phyloP scores from a whole-genome alignment of 1,140 invertebrate genomes.

The Atopsyche davidsoni region DNA sequence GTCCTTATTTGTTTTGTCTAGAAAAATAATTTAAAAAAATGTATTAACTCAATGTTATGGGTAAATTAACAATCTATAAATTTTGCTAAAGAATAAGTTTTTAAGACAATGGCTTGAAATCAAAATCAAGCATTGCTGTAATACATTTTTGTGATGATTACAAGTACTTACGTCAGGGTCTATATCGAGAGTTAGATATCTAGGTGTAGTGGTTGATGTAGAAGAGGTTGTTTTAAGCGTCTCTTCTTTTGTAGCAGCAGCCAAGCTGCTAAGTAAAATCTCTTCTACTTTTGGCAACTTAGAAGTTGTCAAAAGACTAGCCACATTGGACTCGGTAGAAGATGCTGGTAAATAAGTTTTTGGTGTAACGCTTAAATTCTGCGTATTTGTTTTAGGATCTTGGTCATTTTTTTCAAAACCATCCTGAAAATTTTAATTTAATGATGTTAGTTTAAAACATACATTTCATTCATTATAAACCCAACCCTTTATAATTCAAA shows the following conservation, averaged over 20 bases:
- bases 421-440: neutral
- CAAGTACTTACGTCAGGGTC: conserved; percentile 51
- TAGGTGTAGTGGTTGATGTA: conserved; percentile 46
- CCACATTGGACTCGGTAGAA: conserved; percentile 49
- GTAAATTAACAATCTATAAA: too few species aligned
- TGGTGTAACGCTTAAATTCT: neutral
- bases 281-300: conserved; percentile 49
- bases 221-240: conserved; percentile 46
- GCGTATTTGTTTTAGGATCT: neutral
- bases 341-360: neutral
- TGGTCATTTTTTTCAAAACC: neutral
- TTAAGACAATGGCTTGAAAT: too few species aligned
- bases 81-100: too few species aligned
- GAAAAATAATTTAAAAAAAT: too few species aligned
- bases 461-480: too few species aligned
- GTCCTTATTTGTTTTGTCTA: conserved; percentile 49
- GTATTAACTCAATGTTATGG: too few species aligned
- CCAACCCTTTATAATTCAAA: too few species aligned
- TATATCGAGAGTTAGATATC: conserved; percentile 52
- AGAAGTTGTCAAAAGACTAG: conserved; percentile 49
- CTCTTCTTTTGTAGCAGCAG: conserved; percentile 48
- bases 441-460: too few species aligned
- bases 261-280: conserved; percentile 50
- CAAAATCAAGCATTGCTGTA: too few species aligned
- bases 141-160: too few species aligned